phyloP scores from a whole-genome alignment of 92 coral and sea anemone species.

The Umimayanthus chanpuru region DNA sequence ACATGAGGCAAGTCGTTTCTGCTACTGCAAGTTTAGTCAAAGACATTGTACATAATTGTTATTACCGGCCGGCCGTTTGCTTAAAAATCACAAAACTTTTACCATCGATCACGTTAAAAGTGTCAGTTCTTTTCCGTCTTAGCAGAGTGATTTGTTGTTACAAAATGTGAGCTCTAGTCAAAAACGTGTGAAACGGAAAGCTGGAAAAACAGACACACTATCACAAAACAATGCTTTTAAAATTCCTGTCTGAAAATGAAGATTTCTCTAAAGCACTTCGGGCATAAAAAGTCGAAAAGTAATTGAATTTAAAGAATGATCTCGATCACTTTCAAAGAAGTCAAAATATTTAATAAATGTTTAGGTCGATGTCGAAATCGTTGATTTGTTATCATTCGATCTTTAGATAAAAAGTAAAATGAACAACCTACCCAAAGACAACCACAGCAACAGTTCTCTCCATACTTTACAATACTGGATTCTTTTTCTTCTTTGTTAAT shows the following conservation, averaged over 20 bases:
- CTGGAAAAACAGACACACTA: neutral
- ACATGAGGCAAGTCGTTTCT: neutral
- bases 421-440: neutral
- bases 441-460: neutral
- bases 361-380: neutral
- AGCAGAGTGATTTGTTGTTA: neutral
- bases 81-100: no score
- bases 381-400: neutral
- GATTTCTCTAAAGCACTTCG: neutral
- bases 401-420: neutral
- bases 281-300: neutral
- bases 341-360: no score
- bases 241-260: neutral
- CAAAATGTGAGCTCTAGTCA: neutral
- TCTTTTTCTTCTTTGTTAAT: no score
- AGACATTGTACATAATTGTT: neutral
- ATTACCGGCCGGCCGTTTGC: neutral
- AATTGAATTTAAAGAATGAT: neutral
- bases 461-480: neutral
- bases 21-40: neutral
- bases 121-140: neutral
- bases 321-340: neutral
- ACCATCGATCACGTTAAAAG: neutral
- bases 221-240: neutral
- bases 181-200: conserved; percentile 2